phyloP scores from a whole-genome alignment of 2,113 vertebrate genomes.

The Himantopus leucocephalus region DNA sequence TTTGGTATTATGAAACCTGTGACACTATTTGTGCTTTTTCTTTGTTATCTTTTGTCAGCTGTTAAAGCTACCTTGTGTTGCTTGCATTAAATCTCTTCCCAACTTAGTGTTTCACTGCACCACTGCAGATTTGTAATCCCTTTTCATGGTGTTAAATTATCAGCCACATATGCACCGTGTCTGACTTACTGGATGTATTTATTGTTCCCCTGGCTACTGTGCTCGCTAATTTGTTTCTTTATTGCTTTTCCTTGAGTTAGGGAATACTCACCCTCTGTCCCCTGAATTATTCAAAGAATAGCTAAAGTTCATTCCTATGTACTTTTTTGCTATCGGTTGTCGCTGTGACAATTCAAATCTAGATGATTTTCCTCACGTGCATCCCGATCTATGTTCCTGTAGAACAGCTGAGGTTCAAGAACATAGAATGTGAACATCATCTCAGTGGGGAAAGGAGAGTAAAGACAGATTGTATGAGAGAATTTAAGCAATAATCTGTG shows the following conservation, averaged over 20 bases:
- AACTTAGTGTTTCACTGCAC: background rate
- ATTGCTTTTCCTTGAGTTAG: slow-evolving; percentile 14
- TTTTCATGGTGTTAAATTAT: slow-evolving; percentile 37
- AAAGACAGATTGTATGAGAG: background rate
- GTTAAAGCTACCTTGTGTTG: background rate
- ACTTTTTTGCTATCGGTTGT: background rate
- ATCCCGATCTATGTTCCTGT: background rate
- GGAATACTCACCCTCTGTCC: background rate
- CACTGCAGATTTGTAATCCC: slow-evolving; percentile 3
- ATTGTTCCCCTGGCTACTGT: background rate
- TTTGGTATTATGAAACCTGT: background rate
- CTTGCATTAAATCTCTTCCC: slow-evolving; percentile 15
- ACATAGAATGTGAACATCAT: background rate
- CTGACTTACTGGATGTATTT: slow-evolving; percentile 3
- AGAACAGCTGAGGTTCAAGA: background rate
- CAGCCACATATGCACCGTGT: background rate
- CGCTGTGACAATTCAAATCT: background rate
- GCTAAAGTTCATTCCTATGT: background rate
- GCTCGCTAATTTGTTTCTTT: slow-evolving; percentile 49
- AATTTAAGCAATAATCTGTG: background rate
- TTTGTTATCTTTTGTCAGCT: background rate
- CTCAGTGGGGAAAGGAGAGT: background rate
- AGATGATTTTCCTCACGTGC: background rate
- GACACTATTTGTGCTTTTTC: background rate
- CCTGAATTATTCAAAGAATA: background rate